Evolutionary conservation across 2,797 vertebrate genomes (phyloP), one percentile per base, ranked within the genome.

Genomic region (Coccyzus lansbergi): DNA sequence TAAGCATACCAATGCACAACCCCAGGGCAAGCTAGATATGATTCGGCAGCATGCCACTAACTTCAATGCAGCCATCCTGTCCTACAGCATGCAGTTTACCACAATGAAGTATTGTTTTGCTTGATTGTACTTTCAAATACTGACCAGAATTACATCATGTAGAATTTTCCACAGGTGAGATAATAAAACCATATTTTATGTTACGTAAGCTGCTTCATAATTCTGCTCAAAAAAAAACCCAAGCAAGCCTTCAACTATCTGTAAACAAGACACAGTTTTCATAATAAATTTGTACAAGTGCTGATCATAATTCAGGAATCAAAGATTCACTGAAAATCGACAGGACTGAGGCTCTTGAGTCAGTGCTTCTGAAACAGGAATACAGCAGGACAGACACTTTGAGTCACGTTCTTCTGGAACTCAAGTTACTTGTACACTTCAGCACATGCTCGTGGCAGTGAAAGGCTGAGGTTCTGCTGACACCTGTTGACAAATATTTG

Each of bases 401-500:
- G 58, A 91, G 29, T 49, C 51, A 44, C 68, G 46, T 62, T 82
- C 48, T 22, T 78, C 29, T 1, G 6, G 68, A 69, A 76, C 19
- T 26, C 9, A 8, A 79, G n/a, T 19, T 86, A 72, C 26, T 72
- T 34, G 69, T 42, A 31, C 33, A 51, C 9, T 34, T 62, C 76
- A 75, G 65, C 58, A 56, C 29, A 44, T 0, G 4, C 14, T 40
- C 69, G 6, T 10, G 1, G 6, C 4, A 69, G 55, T 28, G 72
- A 83, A 71, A 96, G 93, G 56, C 53, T 96, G 85, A 94, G 78
- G 53, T 83, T 97, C 95, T 98, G 94, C 97, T 98, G 98, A 97
- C 98, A 97, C 85, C 98, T 98, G 78, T 95, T 95, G 98, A 93
- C 68, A 86, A 75, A 75, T 19, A 7, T 53, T 71, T 85, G 86